Percentiles rank a stretch among this genome's conserved stretches.
Evolutionary conservation across 2,113 vertebrate genomes (phyloP).

Genomic region (Oplegnathus fasciatus): DNA sequence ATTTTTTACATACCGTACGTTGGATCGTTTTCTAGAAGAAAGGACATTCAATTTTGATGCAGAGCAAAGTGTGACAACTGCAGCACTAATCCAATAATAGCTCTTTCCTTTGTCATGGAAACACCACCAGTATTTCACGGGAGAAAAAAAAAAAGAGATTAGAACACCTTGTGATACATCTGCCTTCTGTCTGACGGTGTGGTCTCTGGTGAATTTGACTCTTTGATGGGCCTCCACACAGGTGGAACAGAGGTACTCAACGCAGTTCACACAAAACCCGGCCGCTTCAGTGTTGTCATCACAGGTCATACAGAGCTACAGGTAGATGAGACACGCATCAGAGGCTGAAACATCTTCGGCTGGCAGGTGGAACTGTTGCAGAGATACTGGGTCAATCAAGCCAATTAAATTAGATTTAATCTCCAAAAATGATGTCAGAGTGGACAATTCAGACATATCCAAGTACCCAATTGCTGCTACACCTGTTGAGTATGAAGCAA

Average conservation of each 20-base stretch:
- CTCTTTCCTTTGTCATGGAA: slow-evolving; percentile 10
- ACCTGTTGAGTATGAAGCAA: too few species aligned
- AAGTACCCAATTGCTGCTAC: neutral
- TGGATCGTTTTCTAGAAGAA: neutral
- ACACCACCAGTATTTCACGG: neutral
- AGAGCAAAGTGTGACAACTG: neutral
- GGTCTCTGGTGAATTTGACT: slow-evolving; percentile 97
- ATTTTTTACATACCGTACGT: neutral
- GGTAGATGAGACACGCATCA: slow-evolving; percentile 25
- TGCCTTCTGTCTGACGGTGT: slow-evolving; percentile 92
- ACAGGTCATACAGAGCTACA: slow-evolving; percentile 94
- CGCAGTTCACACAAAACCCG: slow-evolving; percentile 94
- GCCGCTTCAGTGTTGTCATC: slow-evolving; percentile 94
- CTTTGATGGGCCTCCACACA: slow-evolving; percentile 96
- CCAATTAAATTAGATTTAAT: neutral
- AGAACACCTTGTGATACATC: slow-evolving; percentile 89
- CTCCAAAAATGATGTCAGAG: neutral
- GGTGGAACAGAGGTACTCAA: slow-evolving; percentile 94
- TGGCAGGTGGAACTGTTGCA: neutral
- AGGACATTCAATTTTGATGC: neutral
- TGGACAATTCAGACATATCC: neutral
- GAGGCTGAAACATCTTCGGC: neutral
- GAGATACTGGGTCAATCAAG: neutral
- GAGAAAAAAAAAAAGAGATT: neutral
- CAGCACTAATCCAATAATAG: neutral